phyloP scores from a whole-genome alignment of 2,888 invertebrate species.

The Tipula helvola region DNA sequence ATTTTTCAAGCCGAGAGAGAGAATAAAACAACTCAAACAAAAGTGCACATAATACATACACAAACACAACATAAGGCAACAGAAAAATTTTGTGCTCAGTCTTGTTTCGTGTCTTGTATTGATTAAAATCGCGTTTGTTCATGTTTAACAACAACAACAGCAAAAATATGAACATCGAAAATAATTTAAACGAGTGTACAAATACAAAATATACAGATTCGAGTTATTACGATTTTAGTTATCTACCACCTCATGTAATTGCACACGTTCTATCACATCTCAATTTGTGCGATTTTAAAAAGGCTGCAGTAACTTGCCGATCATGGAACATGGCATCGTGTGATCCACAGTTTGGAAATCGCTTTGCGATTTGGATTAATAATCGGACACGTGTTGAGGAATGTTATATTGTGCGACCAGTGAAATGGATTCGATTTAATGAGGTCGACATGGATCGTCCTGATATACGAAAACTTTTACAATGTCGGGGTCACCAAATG shows the following conservation, averaged over 20 bases:
- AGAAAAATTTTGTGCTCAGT: not conserved
- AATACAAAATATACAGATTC: not conserved
- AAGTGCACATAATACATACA: too few species aligned
- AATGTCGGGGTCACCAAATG: not conserved
- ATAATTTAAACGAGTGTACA: not conserved
- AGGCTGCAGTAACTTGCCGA: not conserved
- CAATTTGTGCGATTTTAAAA: not conserved
- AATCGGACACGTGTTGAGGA: too few species aligned
- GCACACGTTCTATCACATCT: not conserved
- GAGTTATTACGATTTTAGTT: not conserved
- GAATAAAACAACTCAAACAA: too few species aligned
- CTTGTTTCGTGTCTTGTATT: not conserved
- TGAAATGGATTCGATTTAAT: not conserved
- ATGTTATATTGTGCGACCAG: too few species aligned
- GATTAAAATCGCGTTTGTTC: not conserved
- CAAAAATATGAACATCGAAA: not conserved
- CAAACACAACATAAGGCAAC: not conserved
- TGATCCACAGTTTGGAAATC: too few species aligned
- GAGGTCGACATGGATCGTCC: not conserved
- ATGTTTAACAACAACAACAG: not conserved
- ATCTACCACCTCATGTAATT: not conserved
- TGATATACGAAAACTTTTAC: not conserved
- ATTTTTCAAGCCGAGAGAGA: too few species aligned
- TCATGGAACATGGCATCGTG: not conserved
- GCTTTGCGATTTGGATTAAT: too few species aligned